A percentile compares a stretch with the other conserved stretches of the same genome.
Evolutionary conservation across 1,140 invertebrate genomes (phyloP).

Genomic region (Zaprionus ghesquierei): DNA sequence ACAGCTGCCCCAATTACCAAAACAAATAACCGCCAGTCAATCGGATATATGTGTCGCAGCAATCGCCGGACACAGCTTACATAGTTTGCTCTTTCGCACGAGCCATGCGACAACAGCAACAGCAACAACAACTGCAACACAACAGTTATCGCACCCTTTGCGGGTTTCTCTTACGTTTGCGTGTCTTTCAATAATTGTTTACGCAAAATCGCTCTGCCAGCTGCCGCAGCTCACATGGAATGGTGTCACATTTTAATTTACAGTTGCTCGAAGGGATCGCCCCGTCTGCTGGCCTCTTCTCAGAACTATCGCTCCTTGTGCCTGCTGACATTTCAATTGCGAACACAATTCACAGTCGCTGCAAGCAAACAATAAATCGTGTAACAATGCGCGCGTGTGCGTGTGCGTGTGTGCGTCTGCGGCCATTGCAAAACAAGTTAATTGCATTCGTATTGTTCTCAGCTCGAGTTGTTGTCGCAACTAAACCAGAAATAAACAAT

Average conservation of each 20-base stretch:
- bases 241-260: slow-evolving; percentile 13
- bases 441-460: slow-evolving; percentile 21
- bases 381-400: background rate
- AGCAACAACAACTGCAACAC: background rate
- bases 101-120: too few species aligned
- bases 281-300: background rate
- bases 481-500: slow-evolving; percentile 6
- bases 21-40: slow-evolving; percentile 3
- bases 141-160: background rate
- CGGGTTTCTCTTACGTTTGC: background rate
- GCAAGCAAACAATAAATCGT: slow-evolving; percentile 20
- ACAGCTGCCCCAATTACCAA: slow-evolving; percentile 14
- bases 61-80: background rate
- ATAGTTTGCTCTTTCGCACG: background rate
- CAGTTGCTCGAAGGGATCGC: background rate
- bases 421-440: slow-evolving; percentile 16
- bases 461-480: background rate
- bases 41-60: background rate
- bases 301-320: background rate
- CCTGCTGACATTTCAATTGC: slow-evolving; percentile 17
- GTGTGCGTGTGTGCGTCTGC: background rate
- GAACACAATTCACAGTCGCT: background rate
- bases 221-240: slow-evolving; percentile 11
- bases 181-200: slow-evolving; percentile 15
- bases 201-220: slow-evolving; percentile 13